Evolutionary conservation across 2,797 vertebrate species (phyloP).

Genomic region (Hirundo rustica): DNA sequence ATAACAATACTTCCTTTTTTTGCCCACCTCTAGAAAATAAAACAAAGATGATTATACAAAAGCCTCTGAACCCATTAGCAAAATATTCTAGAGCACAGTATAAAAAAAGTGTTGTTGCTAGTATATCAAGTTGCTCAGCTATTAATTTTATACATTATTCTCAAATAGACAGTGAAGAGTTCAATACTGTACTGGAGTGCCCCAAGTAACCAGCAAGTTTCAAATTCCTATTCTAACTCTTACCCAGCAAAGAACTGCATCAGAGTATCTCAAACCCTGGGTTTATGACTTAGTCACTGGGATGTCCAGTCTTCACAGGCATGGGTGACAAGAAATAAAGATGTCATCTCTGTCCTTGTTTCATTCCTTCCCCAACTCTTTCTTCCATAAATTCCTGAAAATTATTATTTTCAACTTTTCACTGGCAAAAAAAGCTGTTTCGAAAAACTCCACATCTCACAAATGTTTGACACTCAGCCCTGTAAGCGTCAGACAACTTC

Average conservation of each 20-base stretch:
- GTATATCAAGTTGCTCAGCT: not conserved
- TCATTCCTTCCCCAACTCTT: not conserved
- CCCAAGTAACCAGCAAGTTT: not conserved
- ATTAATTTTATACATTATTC: not conserved
- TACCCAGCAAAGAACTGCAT: not conserved
- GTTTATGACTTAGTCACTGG: not conserved
- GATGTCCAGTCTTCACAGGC: not conserved
- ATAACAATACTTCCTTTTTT: slow-evolving; percentile 2
- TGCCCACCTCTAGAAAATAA: not conserved
- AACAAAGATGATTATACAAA: not conserved
- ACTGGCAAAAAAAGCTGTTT: not conserved
- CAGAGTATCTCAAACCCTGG: not conserved
- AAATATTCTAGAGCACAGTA: not conserved
- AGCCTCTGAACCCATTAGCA: not conserved
- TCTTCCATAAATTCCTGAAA: not conserved
- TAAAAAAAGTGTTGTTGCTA: not conserved
- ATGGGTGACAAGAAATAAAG: not conserved
- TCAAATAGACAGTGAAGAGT: not conserved
- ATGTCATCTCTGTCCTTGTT: not conserved
- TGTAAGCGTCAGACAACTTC: not conserved
- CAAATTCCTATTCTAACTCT: not conserved
- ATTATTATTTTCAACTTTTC: not conserved
- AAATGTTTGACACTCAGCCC: not conserved
- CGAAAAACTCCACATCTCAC: not conserved
- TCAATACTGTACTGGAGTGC: not conserved